Evolutionary conservation across 2,888 invertebrate genomes (phyloP), one percentile per base, ranked within the genome.

Genomic region (Apeira syringaria): DNA sequence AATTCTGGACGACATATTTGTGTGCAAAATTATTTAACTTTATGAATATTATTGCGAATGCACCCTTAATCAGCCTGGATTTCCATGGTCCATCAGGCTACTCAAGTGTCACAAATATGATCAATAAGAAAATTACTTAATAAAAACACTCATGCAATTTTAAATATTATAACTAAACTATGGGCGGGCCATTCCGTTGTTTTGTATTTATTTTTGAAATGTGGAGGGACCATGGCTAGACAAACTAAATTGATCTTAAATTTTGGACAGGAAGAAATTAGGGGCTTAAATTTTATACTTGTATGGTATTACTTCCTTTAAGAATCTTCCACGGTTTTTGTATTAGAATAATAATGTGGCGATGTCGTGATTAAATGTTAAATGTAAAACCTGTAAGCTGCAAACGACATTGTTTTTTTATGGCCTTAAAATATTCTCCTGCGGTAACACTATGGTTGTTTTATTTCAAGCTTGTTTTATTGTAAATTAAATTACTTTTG

Each of bases 221-320:
- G 47, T 48, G 42, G 47, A 50, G 55, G 55, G 57, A 50, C 56
- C 56, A 55, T 50, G 52, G 43, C 35, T 43, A 10, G 29, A 33
- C 33, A 26, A 36, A 34, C 20, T 26, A 25, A 35, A 38, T 22
- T 29, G 31, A 26, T 44, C 31, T 53, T 53, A 45, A 43, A 43
- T 41, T 44, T 50, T 45, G 20, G 55, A 50, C 47, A 27, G 15
- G 15, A 2, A 3, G 37, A 26, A 38, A 32, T 38, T 47, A 50
- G 15, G 31, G 18, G 26, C 28, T 28, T 27, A 25, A 33, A 36
- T 17, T 12, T 27, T 12, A 39, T 50, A 49, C 41, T 33, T 37
- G 34, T 36, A 33, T 25, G 40, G 24, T 32, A 46, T 32, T 33
- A 28, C 51, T 47, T 47, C 51, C 45, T 31, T 15, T 20, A 35